Evolutionary conservation across 2,888 invertebrate species (phyloP), one percentile per base, ranked within the genome.

Genomic region (Synergus itoensis): DNA sequence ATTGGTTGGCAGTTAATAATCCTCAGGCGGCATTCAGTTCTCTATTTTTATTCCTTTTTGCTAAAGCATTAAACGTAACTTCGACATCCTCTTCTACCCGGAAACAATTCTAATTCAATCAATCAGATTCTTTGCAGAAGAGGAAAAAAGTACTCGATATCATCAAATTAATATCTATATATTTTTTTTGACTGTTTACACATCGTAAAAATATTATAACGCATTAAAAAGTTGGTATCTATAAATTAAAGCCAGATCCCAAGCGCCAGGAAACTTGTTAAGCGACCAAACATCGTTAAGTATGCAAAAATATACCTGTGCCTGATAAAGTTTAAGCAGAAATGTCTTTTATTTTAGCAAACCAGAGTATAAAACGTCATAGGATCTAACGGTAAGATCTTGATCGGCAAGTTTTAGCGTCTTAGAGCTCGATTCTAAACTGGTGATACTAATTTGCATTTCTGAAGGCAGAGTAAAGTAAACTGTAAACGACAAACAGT

Each of bases 401-500:
- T 69, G 69, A 69, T 69, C 48, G 48, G 14, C 69, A 28, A 69
- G 69, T 69, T 69, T 69, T 69, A 69, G 69, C 21, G 48, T 69
- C 28, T 69, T 48, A 69, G 48, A 48, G 69, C 69, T 14, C 45
- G 21, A 67, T 69, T 67, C 67, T 67, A 45, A 67, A 28, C 18
- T 45, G 67, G 67, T 21, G 21, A 67, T 45, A 45, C 48, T 69
- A 48, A 69, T 69, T 69, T 69, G 69, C 69, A 69, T 69, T 69
- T 69, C 69, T 69, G 48, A 16, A 48, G 69, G 69, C 21, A 21
- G 67, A 48, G 9, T 69, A 69, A 69, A 69, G 45, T 69, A 48
- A 69, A 69, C 69, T 69, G 69, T 69, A 69, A 69, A 48, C 28
- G 69, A 69, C 69, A 69, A 69, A 69, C 69, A 69, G 69, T 69